phyloP scores from a whole-genome alignment of 2,113 vertebrate species.

The Leptobrachium ailaonicum region DNA sequence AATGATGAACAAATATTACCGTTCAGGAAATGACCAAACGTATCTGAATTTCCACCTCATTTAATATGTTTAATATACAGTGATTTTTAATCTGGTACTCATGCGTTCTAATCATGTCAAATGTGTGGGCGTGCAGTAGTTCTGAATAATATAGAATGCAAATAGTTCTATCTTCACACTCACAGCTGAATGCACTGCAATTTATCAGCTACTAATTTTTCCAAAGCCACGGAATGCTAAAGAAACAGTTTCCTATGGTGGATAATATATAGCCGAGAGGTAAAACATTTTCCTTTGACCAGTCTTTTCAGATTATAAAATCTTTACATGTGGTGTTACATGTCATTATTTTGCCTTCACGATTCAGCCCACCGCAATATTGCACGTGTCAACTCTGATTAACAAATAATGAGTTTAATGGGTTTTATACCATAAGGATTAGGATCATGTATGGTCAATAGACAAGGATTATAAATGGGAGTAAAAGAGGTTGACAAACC shows the following conservation, averaged over 20 bases:
- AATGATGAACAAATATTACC: slow-evolving; percentile 54
- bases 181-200: slow-evolving; percentile 61
- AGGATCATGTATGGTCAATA: not conserved
- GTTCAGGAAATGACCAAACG: slow-evolving; percentile 54
- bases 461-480: too few relatives aligned
- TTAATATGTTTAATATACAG: slow-evolving; percentile 53
- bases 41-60: slow-evolving; percentile 56
- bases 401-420: slow-evolving; percentile 26
- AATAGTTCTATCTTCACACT: slow-evolving; percentile 59
- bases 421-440: not conserved
- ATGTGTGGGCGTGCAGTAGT: slow-evolving; percentile 55
- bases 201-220: slow-evolving; percentile 65
- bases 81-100: slow-evolving; percentile 59
- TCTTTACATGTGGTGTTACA: slow-evolving; percentile 42
- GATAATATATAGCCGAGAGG: slow-evolving; percentile 52
- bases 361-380: slow-evolving; percentile 48
- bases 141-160: slow-evolving; percentile 62
- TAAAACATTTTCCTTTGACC: slow-evolving; percentile 45
- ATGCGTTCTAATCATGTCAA: slow-evolving; percentile 61
- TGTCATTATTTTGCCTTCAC: slow-evolving; percentile 54
- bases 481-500: too few relatives aligned
- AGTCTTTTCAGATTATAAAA: slow-evolving; percentile 41
- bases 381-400: slow-evolving; percentile 44
- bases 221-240: slow-evolving; percentile 51
- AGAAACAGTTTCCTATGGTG: slow-evolving; percentile 54